phyloP scores from a whole-genome alignment of 2,888 invertebrate species.

The Strigamia transsilvanica region DNA sequence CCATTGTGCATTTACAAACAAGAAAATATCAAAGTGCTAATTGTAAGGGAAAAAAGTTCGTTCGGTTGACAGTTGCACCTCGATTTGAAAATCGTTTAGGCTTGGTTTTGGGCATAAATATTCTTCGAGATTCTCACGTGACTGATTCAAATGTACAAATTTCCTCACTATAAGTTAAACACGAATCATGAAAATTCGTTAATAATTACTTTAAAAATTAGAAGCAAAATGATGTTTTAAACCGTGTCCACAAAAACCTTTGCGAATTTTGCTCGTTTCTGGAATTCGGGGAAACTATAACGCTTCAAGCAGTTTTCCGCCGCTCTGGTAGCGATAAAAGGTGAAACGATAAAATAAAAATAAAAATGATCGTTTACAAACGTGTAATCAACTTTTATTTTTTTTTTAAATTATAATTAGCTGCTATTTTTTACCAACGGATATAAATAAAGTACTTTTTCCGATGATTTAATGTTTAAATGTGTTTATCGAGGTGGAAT shows the following conservation, averaged over 20 bases:
- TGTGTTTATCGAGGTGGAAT: no score
- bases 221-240: conserved; percentile 31
- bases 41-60: conserved; percentile 13
- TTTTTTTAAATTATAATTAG: no score
- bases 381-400: no score
- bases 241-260: conserved; percentile 41
- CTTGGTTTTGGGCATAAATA: conserved; percentile 17
- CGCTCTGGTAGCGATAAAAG: neutral
- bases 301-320: conserved; percentile 23
- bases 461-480: no score
- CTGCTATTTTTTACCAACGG: no score
- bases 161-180: neutral
- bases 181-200: neutral
- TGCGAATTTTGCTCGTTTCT: conserved; percentile 35
- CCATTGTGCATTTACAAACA: conserved; percentile 52
- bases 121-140: conserved; percentile 23
- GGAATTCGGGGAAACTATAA: conserved; percentile 31
- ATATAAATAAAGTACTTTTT: no score
- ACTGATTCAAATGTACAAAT: conserved; percentile 16
- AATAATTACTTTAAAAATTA: conserved; percentile 12
- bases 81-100: conserved; percentile 18
- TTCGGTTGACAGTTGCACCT: conserved; percentile 30
- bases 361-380: neutral
- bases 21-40: neutral
- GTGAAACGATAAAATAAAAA: conserved; percentile 9